phyloP scores from a whole-genome alignment of 2,888 invertebrate genomes.

The Aromia moschata region DNA sequence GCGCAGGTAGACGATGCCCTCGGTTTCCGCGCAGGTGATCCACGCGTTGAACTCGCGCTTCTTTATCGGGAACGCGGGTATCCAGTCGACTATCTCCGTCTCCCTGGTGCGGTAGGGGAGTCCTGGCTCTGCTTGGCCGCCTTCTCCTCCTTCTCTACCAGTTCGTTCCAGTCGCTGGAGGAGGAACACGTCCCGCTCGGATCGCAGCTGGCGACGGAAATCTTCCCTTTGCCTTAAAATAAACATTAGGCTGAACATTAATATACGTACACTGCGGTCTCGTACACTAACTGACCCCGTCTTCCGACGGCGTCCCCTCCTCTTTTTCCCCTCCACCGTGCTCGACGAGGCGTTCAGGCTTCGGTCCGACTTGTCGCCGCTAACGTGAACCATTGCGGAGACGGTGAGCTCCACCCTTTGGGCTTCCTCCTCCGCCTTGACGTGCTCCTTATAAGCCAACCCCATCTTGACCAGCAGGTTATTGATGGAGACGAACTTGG shows the following conservation, averaged over 20 bases:
- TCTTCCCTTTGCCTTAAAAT: not conserved
- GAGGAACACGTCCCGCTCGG: not conserved
- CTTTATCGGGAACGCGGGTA: slow-evolving; percentile 66
- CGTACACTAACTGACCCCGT: not conserved
- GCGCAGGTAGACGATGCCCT: slow-evolving; percentile 61
- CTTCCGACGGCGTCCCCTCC: not conserved
- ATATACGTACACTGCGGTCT: not conserved
- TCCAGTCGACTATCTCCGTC: slow-evolving; percentile 66
- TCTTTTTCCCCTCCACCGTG: not conserved
- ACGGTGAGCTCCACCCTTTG: slow-evolving; percentile 4
- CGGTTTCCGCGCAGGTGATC: slow-evolving; percentile 71
- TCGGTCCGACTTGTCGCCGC: not conserved
- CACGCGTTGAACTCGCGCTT: slow-evolving; percentile 67
- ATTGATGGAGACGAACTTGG: slow-evolving; percentile 74
- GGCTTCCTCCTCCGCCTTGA: not conserved
- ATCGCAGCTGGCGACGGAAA: not conserved
- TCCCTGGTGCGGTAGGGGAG: slow-evolving; percentile 59
- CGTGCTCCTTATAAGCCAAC: slow-evolving; percentile 45
- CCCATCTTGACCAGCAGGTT: slow-evolving; percentile 73
- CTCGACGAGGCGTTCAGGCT: not conserved
- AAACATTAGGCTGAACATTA: not conserved
- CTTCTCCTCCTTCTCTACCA: slow-evolving; percentile 27
- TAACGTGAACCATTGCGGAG: not conserved
- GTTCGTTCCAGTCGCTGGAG: slow-evolving; percentile 26
- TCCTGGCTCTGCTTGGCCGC: slow-evolving; percentile 1